Evolutionary conservation across 2,888 invertebrate species (phyloP).

Genomic region (Ischnus inquisitorius): DNA sequence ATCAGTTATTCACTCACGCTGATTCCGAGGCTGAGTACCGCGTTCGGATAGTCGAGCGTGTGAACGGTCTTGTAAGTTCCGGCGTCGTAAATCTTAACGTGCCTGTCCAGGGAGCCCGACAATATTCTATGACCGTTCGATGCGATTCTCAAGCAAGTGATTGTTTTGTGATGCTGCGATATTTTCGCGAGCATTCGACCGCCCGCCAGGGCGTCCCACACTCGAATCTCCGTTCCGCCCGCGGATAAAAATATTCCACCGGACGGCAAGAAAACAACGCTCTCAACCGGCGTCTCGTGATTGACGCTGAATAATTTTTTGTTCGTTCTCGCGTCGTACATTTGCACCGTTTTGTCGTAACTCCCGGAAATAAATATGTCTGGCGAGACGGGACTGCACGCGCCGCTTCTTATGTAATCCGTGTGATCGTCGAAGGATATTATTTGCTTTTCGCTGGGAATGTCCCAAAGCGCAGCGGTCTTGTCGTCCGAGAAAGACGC

Average conservation of each 20-base stretch:
- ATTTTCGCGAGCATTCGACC: slow-evolving; percentile 94
- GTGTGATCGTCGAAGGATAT: slow-evolving; percentile 89
- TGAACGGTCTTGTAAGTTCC: slow-evolving; percentile 95
- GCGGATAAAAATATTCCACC: slow-evolving; percentile 97
- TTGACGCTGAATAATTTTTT: slow-evolving; percentile 91
- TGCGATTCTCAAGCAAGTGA: slow-evolving; percentile 94
- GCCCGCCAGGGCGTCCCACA: slow-evolving; percentile 97
- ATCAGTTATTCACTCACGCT: slow-evolving; percentile 85
- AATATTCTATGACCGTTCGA: slow-evolving; percentile 93
- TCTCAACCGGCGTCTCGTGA: slow-evolving; percentile 96
- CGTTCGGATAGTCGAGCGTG: slow-evolving; percentile 95
- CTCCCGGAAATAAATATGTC: slow-evolving; percentile 94
- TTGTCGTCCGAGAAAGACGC: slow-evolving; percentile 97
- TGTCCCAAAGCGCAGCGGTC: slow-evolving; percentile 95
- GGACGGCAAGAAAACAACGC: slow-evolving; percentile 94
- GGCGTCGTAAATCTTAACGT: slow-evolving; percentile 97
- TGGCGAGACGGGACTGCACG: slow-evolving; percentile 91
- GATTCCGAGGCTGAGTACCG: slow-evolving; percentile 94
- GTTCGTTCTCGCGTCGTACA: slow-evolving; percentile 94
- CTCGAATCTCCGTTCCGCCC: slow-evolving; percentile 95
- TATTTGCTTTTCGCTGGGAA: slow-evolving; percentile 92
- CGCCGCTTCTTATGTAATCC: slow-evolving; percentile 95
- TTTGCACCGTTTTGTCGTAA: slow-evolving; percentile 94
- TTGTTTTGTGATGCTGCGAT: slow-evolving; percentile 97
- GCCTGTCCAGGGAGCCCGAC: slow-evolving; percentile 96